Base-by-base conservation (phyloP, 2,113 vertebrate species). In the Ptilorrhoa leucosticta region DNA sequence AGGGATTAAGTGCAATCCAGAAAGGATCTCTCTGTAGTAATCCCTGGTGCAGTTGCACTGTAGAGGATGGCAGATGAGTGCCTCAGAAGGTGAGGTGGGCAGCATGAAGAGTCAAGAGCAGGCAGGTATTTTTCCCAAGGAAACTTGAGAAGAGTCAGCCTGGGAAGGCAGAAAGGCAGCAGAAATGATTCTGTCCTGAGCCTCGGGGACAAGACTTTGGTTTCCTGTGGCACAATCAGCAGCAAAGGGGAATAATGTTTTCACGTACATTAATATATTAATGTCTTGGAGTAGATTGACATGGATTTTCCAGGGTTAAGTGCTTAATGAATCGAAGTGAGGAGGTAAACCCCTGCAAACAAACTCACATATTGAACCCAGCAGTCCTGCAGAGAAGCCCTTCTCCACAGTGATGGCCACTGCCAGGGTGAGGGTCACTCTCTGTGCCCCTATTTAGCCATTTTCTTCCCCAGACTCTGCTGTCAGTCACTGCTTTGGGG, bases 341-440 rank as follows among this genome's bases (percentile, higher is more conserved):
- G 28, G 30, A 75, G 51, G 40, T 35, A 66, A 61, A 70, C 21
- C 18, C 6, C 45, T 78, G 42, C 58, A 65, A 51, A 72, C 20
- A 16, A 56, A 40, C 51, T 61, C 31, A 27, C 12, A 23, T 12
- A 17, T 1, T 66, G 54, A 71, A 58, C 35, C 26, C 23, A 37
- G 27, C 5, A 7, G n/a, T 33, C 18, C 45, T 57, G 40, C 1
- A 1, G 68, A 89, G 68, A 76, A 83, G n/a, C 24, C 11, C 39
- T 71, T 21, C 1, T 1, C 39, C 21, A 40, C 1, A 0, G 33
- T 11, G 21, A 30, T 31, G 28, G 65, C 5, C 54, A 30, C 35
- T 9, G 5, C 12, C 17, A 1, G 2, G 13, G 20, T 1, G 3
- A 84, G 22, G 17, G 51, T 26, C 33, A 27, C 23, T 30, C 30